Evolutionary conservation across 2,888 invertebrate genomes (phyloP), one percentile per base, ranked within the genome.

Genomic region (Nudaria mundana): DNA sequence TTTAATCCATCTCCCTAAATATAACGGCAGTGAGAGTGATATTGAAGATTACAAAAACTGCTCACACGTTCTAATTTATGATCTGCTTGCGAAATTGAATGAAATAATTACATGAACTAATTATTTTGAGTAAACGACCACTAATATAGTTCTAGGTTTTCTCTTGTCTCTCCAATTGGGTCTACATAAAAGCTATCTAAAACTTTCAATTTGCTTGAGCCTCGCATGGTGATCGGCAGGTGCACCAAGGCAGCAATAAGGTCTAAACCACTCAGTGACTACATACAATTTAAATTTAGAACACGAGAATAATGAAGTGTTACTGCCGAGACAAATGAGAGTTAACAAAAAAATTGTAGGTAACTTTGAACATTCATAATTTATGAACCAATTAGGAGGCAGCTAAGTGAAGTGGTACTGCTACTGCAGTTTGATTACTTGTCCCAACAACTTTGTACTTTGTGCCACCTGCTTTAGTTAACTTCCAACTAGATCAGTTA

Each of bases 401-500:
- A 61, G 48, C 60, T 49, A 55, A 63, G 56, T 48, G 41, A 55
- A 49, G 53, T 64, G 43, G 48, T 53, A 56, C 51, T 40, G 45
- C 45, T 30, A 66, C 54, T 63, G 59, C 61, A 67, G 53, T 71
- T 66, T 63, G 67, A 74, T 75, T 69, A 72, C 62, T 74, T 74
- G 60, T 63, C 59, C 58, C 63, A 68, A 78, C 73, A 72, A 78
- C 55, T 71, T 71, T 61, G 59, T 64, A 48, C 55, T 57, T 61
- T 51, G 49, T 60, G 52, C 48, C 72, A 76, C 66, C 74, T 75
- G 76, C 61, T 63, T 73, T 63, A 52, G 52, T 67, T 69, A 55
- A 76, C 66, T 78, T 69, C 63, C 61, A 81, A 82, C 74, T 79
- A 74, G 78, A 75, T 68, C 71, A 72, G 71, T 82, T 82, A 82